Evolutionary conservation across 2,888 invertebrate species (phyloP).

Genomic region (Rhagophthalmus giganteus): DNA sequence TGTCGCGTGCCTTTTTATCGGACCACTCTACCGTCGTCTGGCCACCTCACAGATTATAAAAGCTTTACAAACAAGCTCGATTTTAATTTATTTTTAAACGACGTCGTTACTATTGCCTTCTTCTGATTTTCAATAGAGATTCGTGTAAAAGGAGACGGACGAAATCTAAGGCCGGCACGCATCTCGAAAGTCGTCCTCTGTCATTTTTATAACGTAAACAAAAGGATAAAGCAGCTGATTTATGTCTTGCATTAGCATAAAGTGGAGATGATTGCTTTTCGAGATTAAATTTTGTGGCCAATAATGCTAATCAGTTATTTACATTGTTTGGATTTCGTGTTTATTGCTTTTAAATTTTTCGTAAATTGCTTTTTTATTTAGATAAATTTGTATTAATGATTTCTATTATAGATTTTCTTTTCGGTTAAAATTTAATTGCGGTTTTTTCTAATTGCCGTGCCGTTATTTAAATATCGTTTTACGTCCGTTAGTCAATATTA

Average conservation of each 20-base stretch:
- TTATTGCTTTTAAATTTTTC: constrained; percentile 25
- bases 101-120: constrained; percentile 1
- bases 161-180: too few species aligned
- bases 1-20: constrained; percentile 36
- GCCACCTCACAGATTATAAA: constrained; percentile 30
- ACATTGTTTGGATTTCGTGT: constrained; percentile 28
- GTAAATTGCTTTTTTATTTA: constrained; percentile 6
- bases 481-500: too few species aligned
- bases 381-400: too few species aligned
- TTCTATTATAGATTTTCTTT: too few species aligned
- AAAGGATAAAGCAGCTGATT: constrained; percentile 38
- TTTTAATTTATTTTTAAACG: constrained; percentile 8
- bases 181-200: constrained; percentile 20
- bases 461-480: too few species aligned
- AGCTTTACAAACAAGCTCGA: constrained; percentile 18
- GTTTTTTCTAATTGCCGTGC: too few species aligned
- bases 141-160: constrained; percentile 11
- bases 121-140: constrained; percentile 6
- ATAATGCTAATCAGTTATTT: constrained; percentile 33
- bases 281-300: constrained; percentile 32
- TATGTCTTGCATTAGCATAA: constrained; percentile 37
- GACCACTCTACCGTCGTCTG: constrained; percentile 31
- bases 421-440: too few species aligned
- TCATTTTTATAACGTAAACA: constrained; percentile 35
- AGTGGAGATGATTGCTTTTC: constrained; percentile 33